Evolutionary conservation across 2,113 vertebrate species (phyloP).

Genomic region (Lucifuga dentata): DNA sequence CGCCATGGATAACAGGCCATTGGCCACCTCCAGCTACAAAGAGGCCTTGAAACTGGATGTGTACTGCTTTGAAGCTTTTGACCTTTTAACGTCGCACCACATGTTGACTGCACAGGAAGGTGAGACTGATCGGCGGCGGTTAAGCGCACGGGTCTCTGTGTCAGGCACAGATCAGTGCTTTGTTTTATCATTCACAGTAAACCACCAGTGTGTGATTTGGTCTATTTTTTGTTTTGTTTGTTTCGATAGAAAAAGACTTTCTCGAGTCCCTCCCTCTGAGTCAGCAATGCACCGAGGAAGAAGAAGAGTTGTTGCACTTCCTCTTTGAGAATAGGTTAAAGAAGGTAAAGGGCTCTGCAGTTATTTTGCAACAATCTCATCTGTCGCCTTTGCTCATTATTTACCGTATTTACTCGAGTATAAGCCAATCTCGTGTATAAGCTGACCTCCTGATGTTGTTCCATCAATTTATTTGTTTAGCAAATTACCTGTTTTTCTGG

Average conservation of each 20-base stretch:
- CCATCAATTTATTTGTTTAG: too few species aligned
- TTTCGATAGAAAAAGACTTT: constrained; percentile 92
- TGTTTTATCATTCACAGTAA: not conserved
- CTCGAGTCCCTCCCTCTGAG: constrained; percentile 94
- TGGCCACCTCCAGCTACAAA: constrained; percentile 98
- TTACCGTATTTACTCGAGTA: too few species aligned
- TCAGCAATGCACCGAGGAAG: constrained; percentile 93
- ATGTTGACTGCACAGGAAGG: constrained; percentile 99
- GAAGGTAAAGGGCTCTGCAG: constrained; percentile 82
- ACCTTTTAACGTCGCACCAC: constrained; percentile 98
- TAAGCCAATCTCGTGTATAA: too few species aligned
- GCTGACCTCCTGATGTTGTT: too few species aligned
- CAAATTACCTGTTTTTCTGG: too few species aligned
- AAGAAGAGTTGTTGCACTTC: constrained; percentile 94
- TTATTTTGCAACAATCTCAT: not conserved
- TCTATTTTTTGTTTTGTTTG: not conserved
- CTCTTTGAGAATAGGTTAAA: constrained; percentile 99
- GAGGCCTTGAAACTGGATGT: constrained; percentile 99
- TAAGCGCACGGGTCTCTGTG: not conserved
- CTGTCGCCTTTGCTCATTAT: not conserved
- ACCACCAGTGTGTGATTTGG: not conserved
- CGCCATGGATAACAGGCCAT: constrained; percentile 94
- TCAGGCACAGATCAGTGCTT: not conserved
- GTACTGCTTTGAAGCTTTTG: constrained; percentile 99
- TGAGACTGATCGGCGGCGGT: constrained; percentile 57